Evolutionary conservation across 2,888 invertebrate genomes (phyloP), one percentile per base, ranked within the genome.

Genomic region (Amphimallon solstitiale): DNA sequence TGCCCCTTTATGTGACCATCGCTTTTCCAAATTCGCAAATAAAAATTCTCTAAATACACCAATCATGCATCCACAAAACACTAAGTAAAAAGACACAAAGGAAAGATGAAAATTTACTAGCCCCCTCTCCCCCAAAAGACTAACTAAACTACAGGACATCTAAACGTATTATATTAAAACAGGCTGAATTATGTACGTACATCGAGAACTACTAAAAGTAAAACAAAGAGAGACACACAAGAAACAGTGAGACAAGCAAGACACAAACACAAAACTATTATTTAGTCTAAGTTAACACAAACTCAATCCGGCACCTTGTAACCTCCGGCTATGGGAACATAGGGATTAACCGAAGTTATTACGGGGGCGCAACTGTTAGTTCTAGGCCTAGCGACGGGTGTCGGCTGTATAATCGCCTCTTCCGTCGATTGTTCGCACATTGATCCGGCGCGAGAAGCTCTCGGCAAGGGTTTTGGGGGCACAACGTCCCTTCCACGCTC

Each of bases 381-480:
- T 79, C 94, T 86, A 4, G 93, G 92, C 75, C 88, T 84, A 67
- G 88, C 88, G 38, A 88, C 86, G 5, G 89, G 89, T 76, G 89
- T 90, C 10, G 92, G 90, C 67, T 84, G 85, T 2, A 75, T 74
- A 66, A 76, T 76, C 34, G 79, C 78, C 19, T 87, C 87, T 29
- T 88, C 87, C 7, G 80, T 88, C 87, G 9, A 80, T 77, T 0
- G 84, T 79, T 93, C 93, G 0, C 91, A 90, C 64, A 93, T 86
- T 10, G 93, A 89, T 75, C 88, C 87, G 43, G 89, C 86, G 74
- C 90, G 85, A 46, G 89, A 92, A 0, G 91, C 90, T 74, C 93
- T 86, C 0, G 94, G 93, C 82, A 93, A 84, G 10, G 94, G 93
- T 79, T 93, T 93, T 0, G 93, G 93, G 1, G 91, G 89, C 49